phyloP scores from a whole-genome alignment of 2,113 vertebrate genomes.

The Alligator mississippiensis region DNA sequence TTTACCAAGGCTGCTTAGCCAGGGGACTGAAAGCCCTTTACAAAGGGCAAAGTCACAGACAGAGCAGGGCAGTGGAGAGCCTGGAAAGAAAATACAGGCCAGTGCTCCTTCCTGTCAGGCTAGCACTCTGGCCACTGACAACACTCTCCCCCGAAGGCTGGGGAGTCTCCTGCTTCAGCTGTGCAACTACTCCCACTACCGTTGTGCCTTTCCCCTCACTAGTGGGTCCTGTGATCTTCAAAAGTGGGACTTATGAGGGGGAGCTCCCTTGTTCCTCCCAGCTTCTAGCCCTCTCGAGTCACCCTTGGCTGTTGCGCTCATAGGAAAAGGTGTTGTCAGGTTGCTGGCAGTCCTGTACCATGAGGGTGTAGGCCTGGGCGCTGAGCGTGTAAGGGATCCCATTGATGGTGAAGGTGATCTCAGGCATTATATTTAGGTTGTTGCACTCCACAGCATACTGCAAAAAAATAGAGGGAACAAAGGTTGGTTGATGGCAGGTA shows the following conservation, averaged over 20 bases:
- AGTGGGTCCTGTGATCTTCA: not conserved
- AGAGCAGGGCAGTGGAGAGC: not conserved
- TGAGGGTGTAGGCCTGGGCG: conserved; percentile 72
- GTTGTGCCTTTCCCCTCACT: no score
- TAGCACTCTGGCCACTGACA: not conserved
- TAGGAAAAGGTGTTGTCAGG: not conserved
- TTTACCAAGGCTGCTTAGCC: not conserved
- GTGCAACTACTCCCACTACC: no score
- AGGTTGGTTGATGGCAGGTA: not conserved
- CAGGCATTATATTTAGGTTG: conserved; percentile 66
- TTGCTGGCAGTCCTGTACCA: conserved; percentile 42
- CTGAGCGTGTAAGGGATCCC: conserved; percentile 71
- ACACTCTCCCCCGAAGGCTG: not conserved
- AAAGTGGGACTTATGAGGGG: fast-evolving
- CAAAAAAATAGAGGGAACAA: not conserved
- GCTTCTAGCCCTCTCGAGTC: no score
- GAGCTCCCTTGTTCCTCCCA: not conserved
- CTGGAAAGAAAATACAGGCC: not conserved
- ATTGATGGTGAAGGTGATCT: conserved; percentile 79
- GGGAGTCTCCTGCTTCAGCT: no score
- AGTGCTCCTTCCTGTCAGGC: fast-evolving
- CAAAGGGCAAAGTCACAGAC: not conserved
- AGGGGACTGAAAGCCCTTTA: not conserved
- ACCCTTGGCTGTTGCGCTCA: no score
- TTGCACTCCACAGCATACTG: conserved; percentile 73